phyloP scores from a whole-genome alignment of 1,140 invertebrate genomes.

The Polypedilum pembai region DNA sequence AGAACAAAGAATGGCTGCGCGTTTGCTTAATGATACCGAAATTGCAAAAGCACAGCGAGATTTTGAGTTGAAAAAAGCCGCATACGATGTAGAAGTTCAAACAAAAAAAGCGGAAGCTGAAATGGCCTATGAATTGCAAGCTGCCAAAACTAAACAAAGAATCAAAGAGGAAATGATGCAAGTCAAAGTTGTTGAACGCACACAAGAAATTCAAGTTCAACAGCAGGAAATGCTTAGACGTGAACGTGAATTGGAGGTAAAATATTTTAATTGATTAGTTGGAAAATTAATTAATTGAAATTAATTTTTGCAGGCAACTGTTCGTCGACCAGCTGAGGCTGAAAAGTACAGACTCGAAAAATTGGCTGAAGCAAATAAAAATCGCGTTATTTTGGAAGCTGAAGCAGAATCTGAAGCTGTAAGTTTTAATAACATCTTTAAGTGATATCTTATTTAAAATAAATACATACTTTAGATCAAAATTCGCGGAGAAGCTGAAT shows the following conservation, averaged over 20 bases:
- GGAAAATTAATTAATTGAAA: too few species aligned
- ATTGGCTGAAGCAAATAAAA: slow-evolving; percentile 83
- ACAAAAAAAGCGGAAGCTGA: slow-evolving; percentile 91
- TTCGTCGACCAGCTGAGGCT: slow-evolving; percentile 85
- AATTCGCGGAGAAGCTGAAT: slow-evolving; percentile 79
- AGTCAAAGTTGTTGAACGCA: slow-evolving; percentile 85
- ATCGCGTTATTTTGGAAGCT: slow-evolving; percentile 80
- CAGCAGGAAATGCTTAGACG: slow-evolving; percentile 80
- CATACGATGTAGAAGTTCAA: slow-evolving; percentile 94
- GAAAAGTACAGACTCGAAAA: slow-evolving; percentile 90
- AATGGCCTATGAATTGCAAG: slow-evolving; percentile 88
- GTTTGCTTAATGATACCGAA: slow-evolving; percentile 89
- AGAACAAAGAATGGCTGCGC: slow-evolving; percentile 87
- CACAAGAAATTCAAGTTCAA: slow-evolving; percentile 85
- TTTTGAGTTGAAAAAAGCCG: slow-evolving; percentile 94
- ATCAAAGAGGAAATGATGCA: slow-evolving; percentile 98
- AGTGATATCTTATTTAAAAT: slow-evolving; percentile 24
- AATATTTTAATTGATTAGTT: too few species aligned
- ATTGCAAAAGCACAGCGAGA: slow-evolving; percentile 93
- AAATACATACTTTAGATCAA: slow-evolving; percentile 37
- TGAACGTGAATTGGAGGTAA: slow-evolving; percentile 72
- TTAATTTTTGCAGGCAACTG: slow-evolving; percentile 51
- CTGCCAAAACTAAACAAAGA: slow-evolving; percentile 89
- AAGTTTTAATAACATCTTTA: slow-evolving; percentile 43
- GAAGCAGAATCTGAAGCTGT: slow-evolving; percentile 91